Evolutionary conservation across 1,140 invertebrate genomes (phyloP).

Genomic region (Planococcus citri): DNA sequence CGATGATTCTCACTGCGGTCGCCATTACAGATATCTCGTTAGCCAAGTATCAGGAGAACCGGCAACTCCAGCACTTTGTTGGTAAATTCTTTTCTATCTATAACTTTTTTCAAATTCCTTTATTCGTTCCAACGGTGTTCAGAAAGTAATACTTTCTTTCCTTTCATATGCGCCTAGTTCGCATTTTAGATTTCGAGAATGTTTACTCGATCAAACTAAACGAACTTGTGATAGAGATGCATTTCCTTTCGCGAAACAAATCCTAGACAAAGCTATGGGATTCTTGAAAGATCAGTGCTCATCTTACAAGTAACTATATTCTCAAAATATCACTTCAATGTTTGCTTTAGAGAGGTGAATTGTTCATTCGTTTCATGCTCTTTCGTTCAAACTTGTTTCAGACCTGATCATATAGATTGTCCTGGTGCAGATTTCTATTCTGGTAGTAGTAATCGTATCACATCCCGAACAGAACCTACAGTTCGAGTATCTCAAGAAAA

Average conservation of each 20-base stretch:
- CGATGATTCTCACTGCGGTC: conserved; percentile 41
- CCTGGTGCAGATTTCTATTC: conserved; percentile 30
- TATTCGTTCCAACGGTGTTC: no score
- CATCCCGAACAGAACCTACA: not conserved
- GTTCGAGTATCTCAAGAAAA: not conserved
- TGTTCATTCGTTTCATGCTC: conserved; percentile 3
- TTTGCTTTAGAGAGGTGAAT: no score
- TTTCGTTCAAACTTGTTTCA: no score
- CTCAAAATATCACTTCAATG: conserved; percentile 5
- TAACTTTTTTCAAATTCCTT: not conserved
- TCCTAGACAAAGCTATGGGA: conserved; percentile 44
- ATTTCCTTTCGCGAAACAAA: conserved; percentile 40
- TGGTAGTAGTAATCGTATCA: not conserved
- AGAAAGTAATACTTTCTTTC: not conserved
- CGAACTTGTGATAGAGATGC: conserved; percentile 39
- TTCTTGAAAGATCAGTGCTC: conserved; percentile 45
- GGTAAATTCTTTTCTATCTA: conserved; percentile 34
- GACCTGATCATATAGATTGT: conserved; percentile 40
- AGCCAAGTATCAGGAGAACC: conserved; percentile 42
- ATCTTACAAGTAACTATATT: conserved; percentile 41
- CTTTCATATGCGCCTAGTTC: conserved; percentile 35
- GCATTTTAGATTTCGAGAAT: conserved; percentile 44
- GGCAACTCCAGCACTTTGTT: conserved; percentile 42
- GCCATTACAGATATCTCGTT: conserved; percentile 42
- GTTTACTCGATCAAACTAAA: conserved; percentile 40